Conservation (phyloP, 2,113 vertebrate genomes). For the Dicrurus megarhynchus region DNA sequence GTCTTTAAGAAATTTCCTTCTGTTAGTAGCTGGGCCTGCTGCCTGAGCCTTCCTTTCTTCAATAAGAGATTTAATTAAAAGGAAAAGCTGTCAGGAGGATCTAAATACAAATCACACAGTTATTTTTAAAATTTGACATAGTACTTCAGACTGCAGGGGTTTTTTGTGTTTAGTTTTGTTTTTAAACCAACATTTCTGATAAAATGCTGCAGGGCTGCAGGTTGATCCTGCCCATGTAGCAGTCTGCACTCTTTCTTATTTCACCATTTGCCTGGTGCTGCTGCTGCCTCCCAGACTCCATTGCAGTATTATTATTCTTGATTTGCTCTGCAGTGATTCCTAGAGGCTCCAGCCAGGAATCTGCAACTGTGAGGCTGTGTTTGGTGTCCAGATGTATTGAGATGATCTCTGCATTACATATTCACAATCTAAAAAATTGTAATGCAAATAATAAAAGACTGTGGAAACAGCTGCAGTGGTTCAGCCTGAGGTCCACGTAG, state of each 20-base stretch:
- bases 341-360: background rate
- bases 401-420: background rate
- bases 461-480: background rate
- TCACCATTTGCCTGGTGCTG: background rate
- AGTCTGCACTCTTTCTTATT: background rate
- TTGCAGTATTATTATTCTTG: background rate
- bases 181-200: background rate
- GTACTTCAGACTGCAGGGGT: fast-evolving
- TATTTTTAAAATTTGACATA: background rate
- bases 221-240: background rate
- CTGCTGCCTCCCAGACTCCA: background rate
- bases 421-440: background rate
- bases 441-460: background rate
- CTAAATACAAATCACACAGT: background rate
- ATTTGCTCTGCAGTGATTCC: slow-evolving; percentile 18
- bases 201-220: background rate
- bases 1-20: background rate
- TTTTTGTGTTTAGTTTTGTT: background rate
- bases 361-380: background rate
- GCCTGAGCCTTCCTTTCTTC: background rate
- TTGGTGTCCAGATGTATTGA: background rate
- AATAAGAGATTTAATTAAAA: background rate
- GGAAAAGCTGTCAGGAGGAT: background rate
- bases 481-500: background rate
- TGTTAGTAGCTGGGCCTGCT: background rate